A percentile compares a stretch with the other conserved stretches of the same genome.
Evolutionary conservation across 2,888 invertebrate genomes (phyloP).

Genomic region (Cordylochernes scorpioides): DNA sequence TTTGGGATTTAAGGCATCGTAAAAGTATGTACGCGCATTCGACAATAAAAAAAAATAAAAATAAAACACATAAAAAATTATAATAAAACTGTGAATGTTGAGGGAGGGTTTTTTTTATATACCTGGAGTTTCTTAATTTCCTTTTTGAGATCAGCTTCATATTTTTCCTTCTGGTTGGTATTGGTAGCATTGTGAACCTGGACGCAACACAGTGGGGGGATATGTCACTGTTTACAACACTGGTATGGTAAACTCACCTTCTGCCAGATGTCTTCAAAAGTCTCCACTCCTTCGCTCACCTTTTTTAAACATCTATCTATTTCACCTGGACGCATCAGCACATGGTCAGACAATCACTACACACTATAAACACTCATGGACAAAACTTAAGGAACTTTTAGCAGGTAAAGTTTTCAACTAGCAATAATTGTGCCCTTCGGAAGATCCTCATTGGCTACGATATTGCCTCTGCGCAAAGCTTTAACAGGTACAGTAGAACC

Average conservation of each 20-base stretch:
- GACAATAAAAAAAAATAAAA: no score
- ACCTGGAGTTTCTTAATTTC: conserved; percentile 98
- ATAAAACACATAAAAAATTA: conserved; percentile 1
- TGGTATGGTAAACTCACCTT: conserved; percentile 31
- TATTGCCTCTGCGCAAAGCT: no score
- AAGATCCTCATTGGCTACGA: no score
- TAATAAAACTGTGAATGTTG: not conserved
- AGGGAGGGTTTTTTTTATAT: conserved; percentile 8
- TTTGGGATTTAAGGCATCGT: no score
- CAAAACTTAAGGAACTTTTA: no score
- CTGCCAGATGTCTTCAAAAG: conserved; percentile 98
- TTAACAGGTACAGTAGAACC: no score
- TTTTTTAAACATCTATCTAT: conserved; percentile 99
- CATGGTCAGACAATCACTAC: conserved; percentile 18
- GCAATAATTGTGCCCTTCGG: no score
- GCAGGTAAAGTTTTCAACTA: no score
- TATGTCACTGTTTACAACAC: no score
- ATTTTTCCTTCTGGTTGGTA: conserved; percentile 97
- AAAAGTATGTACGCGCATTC: no score
- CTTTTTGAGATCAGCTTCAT: conserved; percentile 99
- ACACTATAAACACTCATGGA: no score
- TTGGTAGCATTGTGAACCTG: conserved; percentile 89
- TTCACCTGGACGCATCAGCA: conserved; percentile 43
- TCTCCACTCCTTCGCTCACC: conserved; percentile 93
- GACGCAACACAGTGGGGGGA: conserved; percentile 9